Percentiles rank a stretch among this genome's conserved stretches.
phyloP scores from a whole-genome alignment of 2,888 invertebrate species.

The Drosophila eohydei region DNA sequence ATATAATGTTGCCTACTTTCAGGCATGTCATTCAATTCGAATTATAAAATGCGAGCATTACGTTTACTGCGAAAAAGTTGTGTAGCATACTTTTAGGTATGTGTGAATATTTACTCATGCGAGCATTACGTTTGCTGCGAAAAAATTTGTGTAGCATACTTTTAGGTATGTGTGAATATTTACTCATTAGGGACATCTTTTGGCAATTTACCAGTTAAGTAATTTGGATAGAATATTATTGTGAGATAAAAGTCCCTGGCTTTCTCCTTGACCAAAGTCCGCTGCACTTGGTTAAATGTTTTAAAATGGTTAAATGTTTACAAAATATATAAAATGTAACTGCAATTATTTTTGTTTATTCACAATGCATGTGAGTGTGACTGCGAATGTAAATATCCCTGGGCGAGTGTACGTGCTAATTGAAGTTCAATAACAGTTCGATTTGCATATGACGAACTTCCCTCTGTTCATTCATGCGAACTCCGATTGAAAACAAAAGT shows the following conservation, averaged over 20 bases:
- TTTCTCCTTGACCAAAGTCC: background rate
- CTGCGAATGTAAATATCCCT: constrained; percentile 13
- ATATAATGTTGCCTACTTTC: constrained; percentile 6
- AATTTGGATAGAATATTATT: background rate
- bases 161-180: background rate
- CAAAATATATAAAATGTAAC: background rate
- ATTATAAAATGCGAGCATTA: fast-evolving
- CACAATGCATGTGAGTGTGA: background rate
- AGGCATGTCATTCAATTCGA: background rate
- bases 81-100: constrained; percentile 1
- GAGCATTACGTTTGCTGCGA: fast-evolving
- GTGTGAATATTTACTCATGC: background rate
- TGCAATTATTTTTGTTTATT: background rate
- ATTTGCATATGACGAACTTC: constrained; percentile 20
- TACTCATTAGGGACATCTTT: background rate
- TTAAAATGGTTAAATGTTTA: background rate
- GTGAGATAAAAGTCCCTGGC: too few relatives aligned
- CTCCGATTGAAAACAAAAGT: constrained; percentile 41
- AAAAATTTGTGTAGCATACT: background rate
- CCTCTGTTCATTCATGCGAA: constrained; percentile 15
- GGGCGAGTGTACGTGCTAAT: constrained; percentile 40
- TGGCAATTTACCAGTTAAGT: background rate
- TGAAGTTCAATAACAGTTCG: constrained; percentile 48
- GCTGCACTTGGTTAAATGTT: background rate
- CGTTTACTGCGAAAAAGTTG: background rate